Percentiles rank a stretch among this genome's conserved stretches.
These are phyloP conservation scores for Alviniconcha marisindica DNA, from an alignment of 1,140 invertebrate species.

Conservation along the genomic window DNA sequence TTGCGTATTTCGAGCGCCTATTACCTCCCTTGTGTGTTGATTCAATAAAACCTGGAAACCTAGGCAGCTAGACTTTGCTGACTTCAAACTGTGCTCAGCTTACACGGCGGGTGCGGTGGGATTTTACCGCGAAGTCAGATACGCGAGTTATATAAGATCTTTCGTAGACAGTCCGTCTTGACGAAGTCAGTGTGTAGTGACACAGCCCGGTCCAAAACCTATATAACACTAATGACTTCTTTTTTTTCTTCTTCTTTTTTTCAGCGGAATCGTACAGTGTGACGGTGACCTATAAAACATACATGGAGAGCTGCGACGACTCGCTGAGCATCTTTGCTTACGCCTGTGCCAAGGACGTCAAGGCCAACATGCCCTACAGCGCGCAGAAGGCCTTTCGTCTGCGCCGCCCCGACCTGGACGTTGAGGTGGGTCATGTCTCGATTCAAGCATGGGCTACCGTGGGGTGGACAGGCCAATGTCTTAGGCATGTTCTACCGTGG, in stretches of 20 bases:
- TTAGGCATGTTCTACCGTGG: neutral
- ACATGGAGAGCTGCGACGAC: neutral
- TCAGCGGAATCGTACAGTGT: neutral
- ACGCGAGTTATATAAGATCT: no score
- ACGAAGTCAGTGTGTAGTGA: no score
- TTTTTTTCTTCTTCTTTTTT: neutral
- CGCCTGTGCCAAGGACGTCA: conserved; percentile 14
- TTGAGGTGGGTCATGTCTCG: neutral
- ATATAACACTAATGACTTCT: no score
- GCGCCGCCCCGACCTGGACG: neutral
- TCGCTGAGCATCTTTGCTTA: neutral
- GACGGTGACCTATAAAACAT: neutral
- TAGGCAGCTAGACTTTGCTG: no score
- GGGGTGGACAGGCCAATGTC: neutral
- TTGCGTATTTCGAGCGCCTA: no score
- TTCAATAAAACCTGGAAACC: no score
- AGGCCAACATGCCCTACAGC: conserved; percentile 35
- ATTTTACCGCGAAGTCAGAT: no score
- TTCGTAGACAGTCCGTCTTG: no score
- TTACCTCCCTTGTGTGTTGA: no score
- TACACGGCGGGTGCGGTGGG: no score
- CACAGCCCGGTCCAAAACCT: no score
- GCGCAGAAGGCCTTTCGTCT: conserved; percentile 5
- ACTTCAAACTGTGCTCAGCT: no score
- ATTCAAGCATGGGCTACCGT: neutral